Base-by-base conservation (phyloP, 2,888 invertebrate species). In the Scrobipalpa costella region DNA sequence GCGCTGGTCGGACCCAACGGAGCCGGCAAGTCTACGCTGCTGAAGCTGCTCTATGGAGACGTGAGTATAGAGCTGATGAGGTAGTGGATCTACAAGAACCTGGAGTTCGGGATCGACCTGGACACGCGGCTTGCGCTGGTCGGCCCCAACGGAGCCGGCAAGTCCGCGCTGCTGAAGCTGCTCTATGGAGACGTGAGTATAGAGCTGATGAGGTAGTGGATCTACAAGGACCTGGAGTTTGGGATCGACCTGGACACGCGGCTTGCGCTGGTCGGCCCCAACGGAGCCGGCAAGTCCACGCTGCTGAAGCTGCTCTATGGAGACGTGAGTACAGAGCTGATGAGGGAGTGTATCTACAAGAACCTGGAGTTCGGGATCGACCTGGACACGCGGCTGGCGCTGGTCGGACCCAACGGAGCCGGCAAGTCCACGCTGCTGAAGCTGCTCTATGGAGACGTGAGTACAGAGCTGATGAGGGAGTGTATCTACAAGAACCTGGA, bases 291-390 rank as follows among this genome's bases (percentile, higher is more conserved):
- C 73, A 99, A 99, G 88, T 98, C 98, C 73, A 99, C 99, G 0
- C 93, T 99, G 5, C 92, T 99, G 62, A 99, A 99, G 84, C 92
- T 99, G 67, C 93, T 99, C 0, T 98, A 97, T 76, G 98, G 98
- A 74, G 99, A 99, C 80, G 96, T 96, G 85, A 93, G 94, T 90
- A 67, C 62, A 33, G n/a, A n/a, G n/a, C n/a, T n/a, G n/a, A n/a
- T n/a, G 17, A 93, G 95, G 61, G 98, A 98, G 0, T 96, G 94
- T 93, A 99, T 99, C 77, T 99, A 99, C 90, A 98, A 96, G 85
- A 96, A 99, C 85, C 90, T 99, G 64, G 99, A 99, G 87, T 99
- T 99, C 84, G 99, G 99, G 79, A 98, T 99, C 75, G 99, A 99
- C 92, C 93, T 99, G 69, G 99, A 99, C 83, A 99, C 99, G 0